Percentiles rank a stretch among this genome's conserved stretches.
phyloP scores from a whole-genome alignment of 2,888 invertebrate genomes.

The Rapana venosa region DNA sequence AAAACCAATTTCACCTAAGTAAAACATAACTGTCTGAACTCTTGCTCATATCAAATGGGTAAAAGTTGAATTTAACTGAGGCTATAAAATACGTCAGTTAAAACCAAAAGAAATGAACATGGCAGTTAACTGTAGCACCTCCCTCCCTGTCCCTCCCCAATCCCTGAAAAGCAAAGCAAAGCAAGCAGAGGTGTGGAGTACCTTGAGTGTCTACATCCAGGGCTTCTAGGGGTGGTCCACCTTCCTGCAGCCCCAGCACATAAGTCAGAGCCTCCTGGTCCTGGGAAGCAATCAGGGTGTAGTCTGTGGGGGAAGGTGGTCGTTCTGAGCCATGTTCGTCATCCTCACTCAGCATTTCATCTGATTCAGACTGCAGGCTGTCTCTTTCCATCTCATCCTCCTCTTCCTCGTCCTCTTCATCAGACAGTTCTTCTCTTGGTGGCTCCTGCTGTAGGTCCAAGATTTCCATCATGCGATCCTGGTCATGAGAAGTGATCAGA shows the following conservation, averaged over 20 bases:
- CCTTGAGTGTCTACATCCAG: constrained; percentile 38
- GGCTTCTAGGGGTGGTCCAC: not conserved
- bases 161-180: not conserved
- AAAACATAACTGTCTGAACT: too few species aligned
- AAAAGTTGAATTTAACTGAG: too few species aligned
- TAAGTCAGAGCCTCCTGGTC: constrained; percentile 69
- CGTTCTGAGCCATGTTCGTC: constrained; percentile 54
- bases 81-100: too few species aligned
- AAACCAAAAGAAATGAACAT: too few species aligned
- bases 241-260: constrained; percentile 52
- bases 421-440: constrained; percentile 27
- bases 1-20: too few species aligned
- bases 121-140: too few species aligned
- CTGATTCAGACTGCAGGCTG: constrained; percentile 44
- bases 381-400: constrained; percentile 47
- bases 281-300: constrained; percentile 72
- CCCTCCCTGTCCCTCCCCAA: not conserved
- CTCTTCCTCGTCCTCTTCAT: constrained; percentile 48
- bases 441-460: constrained; percentile 33
- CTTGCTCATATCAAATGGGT: too few species aligned
- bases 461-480: constrained; percentile 44
- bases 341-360: constrained; percentile 37
- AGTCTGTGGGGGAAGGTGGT: constrained; percentile 76
- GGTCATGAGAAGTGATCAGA: constrained; percentile 65
- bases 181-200: constrained; percentile 8